phyloP scores from a whole-genome alignment of 2,797 vertebrate species.

The Macroramphosus scolopax region DNA sequence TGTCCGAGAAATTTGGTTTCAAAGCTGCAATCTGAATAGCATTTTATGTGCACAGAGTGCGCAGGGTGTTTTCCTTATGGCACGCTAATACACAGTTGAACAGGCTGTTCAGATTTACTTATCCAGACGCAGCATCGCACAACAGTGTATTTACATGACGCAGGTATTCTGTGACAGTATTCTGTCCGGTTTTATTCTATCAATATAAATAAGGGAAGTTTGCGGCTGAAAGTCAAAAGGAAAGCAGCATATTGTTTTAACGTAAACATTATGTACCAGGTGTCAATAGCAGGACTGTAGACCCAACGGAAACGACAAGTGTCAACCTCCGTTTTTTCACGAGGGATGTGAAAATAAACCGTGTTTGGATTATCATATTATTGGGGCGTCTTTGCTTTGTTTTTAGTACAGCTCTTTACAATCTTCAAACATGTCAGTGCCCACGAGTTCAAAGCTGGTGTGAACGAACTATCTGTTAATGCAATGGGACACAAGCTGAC shows the following conservation, averaged over 20 bases:
- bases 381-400: too few relatives aligned
- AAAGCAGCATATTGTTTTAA: conserved; percentile 2
- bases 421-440: too few relatives aligned
- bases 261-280: too few relatives aligned
- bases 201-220: background rate
- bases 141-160: conserved; percentile 44
- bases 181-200: background rate
- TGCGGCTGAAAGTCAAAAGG: background rate
- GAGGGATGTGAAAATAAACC: too few relatives aligned
- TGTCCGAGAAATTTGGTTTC: conserved; percentile 9
- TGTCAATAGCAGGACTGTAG: background rate
- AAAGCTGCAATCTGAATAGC: conserved; percentile 13
- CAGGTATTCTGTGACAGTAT: background rate
- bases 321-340: too few relatives aligned
- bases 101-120: conserved; percentile 23
- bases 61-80: conserved; percentile 19
- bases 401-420: too few relatives aligned
- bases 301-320: too few relatives aligned
- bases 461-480: too few relatives aligned
- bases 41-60: conserved; percentile 3
- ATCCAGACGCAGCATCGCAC: conserved; percentile 18
- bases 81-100: conserved; percentile 25
- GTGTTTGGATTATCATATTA: too few relatives aligned
- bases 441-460: too few relatives aligned
- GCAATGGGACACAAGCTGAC: too few relatives aligned